Evolutionary conservation across 2,797 vertebrate genomes (phyloP).

Genomic region (Betta splendens): DNA sequence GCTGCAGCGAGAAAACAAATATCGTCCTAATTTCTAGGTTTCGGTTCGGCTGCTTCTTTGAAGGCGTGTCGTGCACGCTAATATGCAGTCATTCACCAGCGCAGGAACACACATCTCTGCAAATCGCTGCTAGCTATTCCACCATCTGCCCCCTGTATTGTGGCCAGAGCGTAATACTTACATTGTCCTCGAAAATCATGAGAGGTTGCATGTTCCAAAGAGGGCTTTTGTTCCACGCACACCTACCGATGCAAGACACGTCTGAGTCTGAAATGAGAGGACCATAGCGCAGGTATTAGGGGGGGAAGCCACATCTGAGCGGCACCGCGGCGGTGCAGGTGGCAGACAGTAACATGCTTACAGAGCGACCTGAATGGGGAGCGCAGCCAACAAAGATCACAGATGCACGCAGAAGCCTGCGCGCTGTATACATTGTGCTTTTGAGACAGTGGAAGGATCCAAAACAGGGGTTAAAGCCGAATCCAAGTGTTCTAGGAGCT

Average conservation of each 20-base stretch:
- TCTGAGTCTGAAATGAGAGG: constrained; percentile 59
- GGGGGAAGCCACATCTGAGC: constrained; percentile 74
- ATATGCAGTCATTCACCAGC: too few relatives aligned
- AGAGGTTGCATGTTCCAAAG: constrained; percentile 43
- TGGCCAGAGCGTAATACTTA: constrained; percentile 26
- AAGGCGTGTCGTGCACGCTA: constrained; percentile 12
- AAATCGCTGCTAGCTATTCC: constrained; percentile 21
- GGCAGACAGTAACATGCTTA: constrained; percentile 47
- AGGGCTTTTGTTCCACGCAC: constrained; percentile 66
- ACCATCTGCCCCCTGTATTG: constrained; percentile 69
- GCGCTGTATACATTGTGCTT: constrained; percentile 36
- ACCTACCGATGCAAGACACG: constrained; percentile 41
- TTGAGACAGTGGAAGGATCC: constrained; percentile 27
- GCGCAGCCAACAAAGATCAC: constrained; percentile 55
- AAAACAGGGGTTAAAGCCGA: not conserved
- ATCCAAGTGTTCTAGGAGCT: not conserved
- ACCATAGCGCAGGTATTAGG: constrained; percentile 53
- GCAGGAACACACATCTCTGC: constrained; percentile 7
- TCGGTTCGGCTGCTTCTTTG: constrained; percentile 22
- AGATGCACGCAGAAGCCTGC: constrained; percentile 40
- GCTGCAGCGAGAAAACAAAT: constrained; percentile 15
- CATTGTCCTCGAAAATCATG: constrained; percentile 46
- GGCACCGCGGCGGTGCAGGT: constrained; percentile 61
- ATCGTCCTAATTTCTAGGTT: too few relatives aligned
- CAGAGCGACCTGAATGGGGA: constrained; percentile 50